Percentiles rank a stretch among this genome's conserved stretches.
These are phyloP conservation scores for Acromyrmex charruanus DNA, from an alignment of 1,140 invertebrate genomes.

Conservation along the genomic window DNA sequence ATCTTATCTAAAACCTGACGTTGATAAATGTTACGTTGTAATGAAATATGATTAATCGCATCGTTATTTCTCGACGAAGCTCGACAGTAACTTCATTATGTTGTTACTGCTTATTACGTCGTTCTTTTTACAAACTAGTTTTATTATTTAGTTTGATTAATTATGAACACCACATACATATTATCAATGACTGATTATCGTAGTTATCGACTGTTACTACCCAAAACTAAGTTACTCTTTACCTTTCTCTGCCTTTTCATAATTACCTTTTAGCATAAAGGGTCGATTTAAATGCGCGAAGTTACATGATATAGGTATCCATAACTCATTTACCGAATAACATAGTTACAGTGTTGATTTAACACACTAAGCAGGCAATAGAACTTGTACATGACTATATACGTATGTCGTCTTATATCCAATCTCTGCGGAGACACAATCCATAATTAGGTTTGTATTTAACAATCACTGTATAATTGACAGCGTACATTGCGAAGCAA, in stretches of 20 bases:
- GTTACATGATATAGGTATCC: slow-evolving; percentile 46
- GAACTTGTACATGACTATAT: slow-evolving; percentile 16
- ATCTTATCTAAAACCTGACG: neutral
- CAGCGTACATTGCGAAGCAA: neutral
- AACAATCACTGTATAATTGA: slow-evolving; percentile 9
- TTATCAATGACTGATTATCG: slow-evolving; percentile 13
- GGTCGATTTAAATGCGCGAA: slow-evolving; percentile 35
- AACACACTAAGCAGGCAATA: slow-evolving; percentile 41
- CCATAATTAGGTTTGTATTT: slow-evolving; percentile 36
- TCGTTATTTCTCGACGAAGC: neutral
- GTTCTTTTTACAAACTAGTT: neutral
- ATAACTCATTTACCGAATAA: slow-evolving; percentile 37
- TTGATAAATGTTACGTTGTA: slow-evolving; percentile 5
- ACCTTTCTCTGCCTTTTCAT: neutral
- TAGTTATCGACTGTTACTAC: neutral
- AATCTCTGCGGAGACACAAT: slow-evolving; percentile 3
- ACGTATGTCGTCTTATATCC: slow-evolving; percentile 11
- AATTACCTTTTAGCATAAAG: slow-evolving; percentile 40
- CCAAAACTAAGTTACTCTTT: neutral
- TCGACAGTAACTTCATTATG: neutral
- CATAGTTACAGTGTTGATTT: slow-evolving; percentile 32
- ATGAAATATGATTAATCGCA: slow-evolving; percentile 29
- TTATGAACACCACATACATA: neutral
- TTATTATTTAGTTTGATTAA: neutral
- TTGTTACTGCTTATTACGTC: neutral